Evolutionary conservation across 1,140 invertebrate species (phyloP).

Genomic region (Manduca sexta): DNA sequence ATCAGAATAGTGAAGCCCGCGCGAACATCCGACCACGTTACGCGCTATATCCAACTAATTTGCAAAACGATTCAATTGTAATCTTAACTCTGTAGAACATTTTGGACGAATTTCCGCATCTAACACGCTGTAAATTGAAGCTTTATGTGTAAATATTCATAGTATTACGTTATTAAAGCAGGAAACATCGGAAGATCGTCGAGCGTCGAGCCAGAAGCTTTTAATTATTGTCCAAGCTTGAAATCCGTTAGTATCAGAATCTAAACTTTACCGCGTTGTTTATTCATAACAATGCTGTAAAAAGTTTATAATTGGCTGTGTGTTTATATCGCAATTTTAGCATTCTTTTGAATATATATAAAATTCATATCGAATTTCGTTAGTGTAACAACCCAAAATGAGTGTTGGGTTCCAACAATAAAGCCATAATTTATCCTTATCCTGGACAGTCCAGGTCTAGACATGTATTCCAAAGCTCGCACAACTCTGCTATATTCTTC

Average conservation of each 20-base stretch:
- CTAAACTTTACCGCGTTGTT: too few species aligned
- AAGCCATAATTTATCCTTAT: too few species aligned
- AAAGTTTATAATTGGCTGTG: too few species aligned
- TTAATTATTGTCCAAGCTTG: constrained; percentile 3
- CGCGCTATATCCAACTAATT: constrained; percentile 34
- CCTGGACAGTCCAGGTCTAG: too few species aligned
- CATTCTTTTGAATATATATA: too few species aligned
- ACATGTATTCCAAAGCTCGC: too few species aligned
- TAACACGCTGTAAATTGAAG: constrained; percentile 70
- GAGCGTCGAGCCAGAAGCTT: constrained; percentile 32
- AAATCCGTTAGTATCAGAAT: constrained; percentile 4
- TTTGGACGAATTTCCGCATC: constrained; percentile 65
- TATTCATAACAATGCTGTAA: too few species aligned
- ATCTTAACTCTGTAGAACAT: constrained; percentile 56
- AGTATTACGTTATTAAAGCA: constrained; percentile 29
- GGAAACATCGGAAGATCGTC: constrained; percentile 29
- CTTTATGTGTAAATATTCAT: constrained; percentile 70
- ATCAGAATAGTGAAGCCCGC: constrained; percentile 4
- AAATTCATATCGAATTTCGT: too few species aligned
- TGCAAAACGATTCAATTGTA: constrained; percentile 41
- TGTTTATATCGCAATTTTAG: too few species aligned
- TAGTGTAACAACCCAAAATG: too few species aligned
- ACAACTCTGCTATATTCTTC: too few species aligned
- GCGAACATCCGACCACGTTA: constrained; percentile 21
- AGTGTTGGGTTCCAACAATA: too few species aligned